phyloP scores from a whole-genome alignment of 1,140 invertebrate species.

The Diorhabda elongata region DNA sequence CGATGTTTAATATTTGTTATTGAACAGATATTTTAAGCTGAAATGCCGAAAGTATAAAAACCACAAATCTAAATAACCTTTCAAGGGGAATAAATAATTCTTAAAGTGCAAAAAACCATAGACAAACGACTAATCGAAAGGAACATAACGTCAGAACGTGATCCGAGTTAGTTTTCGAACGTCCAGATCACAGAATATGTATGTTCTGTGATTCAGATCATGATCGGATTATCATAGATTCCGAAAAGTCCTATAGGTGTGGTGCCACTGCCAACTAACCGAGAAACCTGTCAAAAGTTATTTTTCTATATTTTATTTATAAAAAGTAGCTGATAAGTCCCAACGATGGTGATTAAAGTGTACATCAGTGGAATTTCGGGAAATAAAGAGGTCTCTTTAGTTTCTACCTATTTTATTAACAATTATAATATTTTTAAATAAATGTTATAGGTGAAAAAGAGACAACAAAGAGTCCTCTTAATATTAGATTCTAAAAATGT shows the following conservation, averaged over 20 bases:
- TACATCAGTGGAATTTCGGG: conserved; percentile 86
- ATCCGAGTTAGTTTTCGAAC: too few relatives aligned
- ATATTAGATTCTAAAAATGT: conserved; percentile 88
- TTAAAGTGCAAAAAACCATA: too few relatives aligned
- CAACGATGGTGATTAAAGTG: conserved; percentile 80
- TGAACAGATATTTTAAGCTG: background rate
- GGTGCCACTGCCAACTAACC: background rate
- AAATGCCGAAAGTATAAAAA: background rate
- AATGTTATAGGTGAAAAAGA: conserved; percentile 80
- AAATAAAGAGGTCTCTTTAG: conserved; percentile 72
- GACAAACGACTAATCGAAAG: too few relatives aligned
- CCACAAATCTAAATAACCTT: background rate
- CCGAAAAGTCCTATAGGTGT: background rate
- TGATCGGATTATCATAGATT: too few relatives aligned
- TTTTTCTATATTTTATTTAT: conserved; percentile 1
- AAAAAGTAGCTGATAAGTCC: conserved; percentile 1
- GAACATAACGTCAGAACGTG: too few relatives aligned
- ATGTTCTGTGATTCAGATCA: too few relatives aligned
- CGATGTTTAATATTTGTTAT: too few relatives aligned
- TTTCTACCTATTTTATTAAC: background rate
- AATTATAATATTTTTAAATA: conserved; percentile 14
- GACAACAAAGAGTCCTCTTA: conserved; percentile 86
- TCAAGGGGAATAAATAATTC: too few relatives aligned
- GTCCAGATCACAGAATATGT: too few relatives aligned
- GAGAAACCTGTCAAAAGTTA: conserved; percentile 2